phyloP scores from a whole-genome alignment of 2,113 vertebrate genomes.

The Tapirus terrestris region DNA sequence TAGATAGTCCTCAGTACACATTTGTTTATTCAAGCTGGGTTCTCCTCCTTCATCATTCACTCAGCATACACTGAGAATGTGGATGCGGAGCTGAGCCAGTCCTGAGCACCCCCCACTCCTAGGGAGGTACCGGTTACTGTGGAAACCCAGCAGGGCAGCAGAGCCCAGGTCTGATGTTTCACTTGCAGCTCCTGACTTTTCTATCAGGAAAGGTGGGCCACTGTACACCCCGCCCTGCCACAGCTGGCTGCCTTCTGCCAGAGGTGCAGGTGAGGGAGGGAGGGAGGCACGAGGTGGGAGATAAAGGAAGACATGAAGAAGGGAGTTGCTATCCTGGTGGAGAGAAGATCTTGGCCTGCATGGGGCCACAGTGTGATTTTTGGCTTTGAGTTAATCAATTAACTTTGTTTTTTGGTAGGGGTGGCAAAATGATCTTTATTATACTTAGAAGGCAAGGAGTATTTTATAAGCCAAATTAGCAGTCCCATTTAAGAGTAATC shows the following conservation, averaged over 20 bases:
- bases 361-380: background rate
- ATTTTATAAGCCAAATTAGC: background rate
- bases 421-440: background rate
- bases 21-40: background rate
- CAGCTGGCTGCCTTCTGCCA: background rate
- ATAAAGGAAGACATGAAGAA: background rate
- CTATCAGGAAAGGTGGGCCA: background rate
- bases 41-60: background rate
- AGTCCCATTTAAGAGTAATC: background rate
- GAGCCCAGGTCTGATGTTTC: background rate
- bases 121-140: background rate
- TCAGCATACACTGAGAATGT: accelerated
- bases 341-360: background rate
- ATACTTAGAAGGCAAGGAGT: background rate
- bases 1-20: background rate
- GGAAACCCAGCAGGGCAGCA: background rate
- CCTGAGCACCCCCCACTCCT: background rate
- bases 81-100: background rate
- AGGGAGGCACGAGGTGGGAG: too few relatives aligned
- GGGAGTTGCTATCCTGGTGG: background rate
- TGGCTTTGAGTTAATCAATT: background rate
- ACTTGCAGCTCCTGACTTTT: background rate
- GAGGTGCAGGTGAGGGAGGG: too few relatives aligned
- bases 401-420: background rate
- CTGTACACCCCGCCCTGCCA: background rate